Base-by-base conservation (phyloP, 2,888 invertebrate species). In the Drosophila atripex region DNA sequence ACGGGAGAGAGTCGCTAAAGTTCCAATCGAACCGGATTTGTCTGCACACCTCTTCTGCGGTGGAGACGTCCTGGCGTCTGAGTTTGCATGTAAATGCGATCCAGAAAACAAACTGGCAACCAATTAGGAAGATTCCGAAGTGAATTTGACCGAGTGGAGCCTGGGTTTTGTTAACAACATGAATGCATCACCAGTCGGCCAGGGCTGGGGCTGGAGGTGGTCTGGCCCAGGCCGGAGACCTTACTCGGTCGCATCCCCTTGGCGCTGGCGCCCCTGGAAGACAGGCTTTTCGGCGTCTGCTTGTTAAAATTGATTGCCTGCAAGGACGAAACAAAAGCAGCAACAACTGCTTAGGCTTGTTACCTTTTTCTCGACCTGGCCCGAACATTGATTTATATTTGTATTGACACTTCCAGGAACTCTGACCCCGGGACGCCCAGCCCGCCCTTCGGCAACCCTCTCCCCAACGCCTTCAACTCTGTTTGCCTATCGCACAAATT, bases 231-330 rank as follows among this genome's bases (percentile, higher is more conserved):
- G 4, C 21, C 21, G 21, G 21, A 21, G 21, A 4, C 21, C 21
- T 4, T 4, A 21, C 21, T 21, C 21, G 21, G 21, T 21, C 21
- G 21, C 21, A 3, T 11, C 39, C 39, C 39, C 18, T 18, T 41
- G 14, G 41, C 9, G 8, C 14, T 35, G 35, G 14, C 14, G 41
- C 41, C 41, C 9, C 41, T 61, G 58, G 52, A 60, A 63, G 66
- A 66, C 32, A 35, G 38, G 30, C 41, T 41, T 41, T 39, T 54
- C 45, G 46, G 46, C 39, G 7, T 43, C 41, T 28, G 83, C 79
- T 82, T 85, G 86, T 85, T 82, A 74, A 80, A 80, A 80, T 85
- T 80, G 86, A 80, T 80, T 85, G 79, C 68, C 63, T 54, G 59
- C 53, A 32, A 35, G 46, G 41, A 49, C 39, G 30, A 18, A 21